A percentile compares a stretch with the other conserved stretches of the same genome.
Evolutionary conservation across 2,797 vertebrate genomes (phyloP).

Genomic region (Xiphophorus birchmanni): DNA sequence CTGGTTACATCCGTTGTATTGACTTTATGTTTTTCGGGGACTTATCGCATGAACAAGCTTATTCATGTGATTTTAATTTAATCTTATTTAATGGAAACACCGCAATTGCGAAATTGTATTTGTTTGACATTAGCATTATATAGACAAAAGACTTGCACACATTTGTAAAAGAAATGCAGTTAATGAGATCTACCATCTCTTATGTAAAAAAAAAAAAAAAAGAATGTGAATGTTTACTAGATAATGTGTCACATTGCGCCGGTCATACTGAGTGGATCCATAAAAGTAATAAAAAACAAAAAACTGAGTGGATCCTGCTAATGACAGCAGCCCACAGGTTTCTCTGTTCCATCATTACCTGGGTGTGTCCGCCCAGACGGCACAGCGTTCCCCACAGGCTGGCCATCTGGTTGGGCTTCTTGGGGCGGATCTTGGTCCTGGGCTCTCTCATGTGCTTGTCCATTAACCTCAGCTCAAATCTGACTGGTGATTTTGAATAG

Average conservation of each 20-base stretch:
- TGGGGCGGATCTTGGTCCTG: not conserved
- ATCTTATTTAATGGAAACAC: too few relatives aligned
- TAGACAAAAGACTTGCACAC: too few relatives aligned
- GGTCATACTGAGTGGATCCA: not conserved
- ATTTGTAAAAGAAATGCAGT: too few relatives aligned
- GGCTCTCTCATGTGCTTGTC: not conserved
- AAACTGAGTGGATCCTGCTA: not conserved
- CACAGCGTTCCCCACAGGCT: not conserved
- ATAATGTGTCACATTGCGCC: not conserved
- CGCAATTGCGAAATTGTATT: too few relatives aligned
- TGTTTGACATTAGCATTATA: too few relatives aligned
- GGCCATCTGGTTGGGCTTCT: not conserved
- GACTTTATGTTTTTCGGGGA: too few relatives aligned
- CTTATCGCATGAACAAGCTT: too few relatives aligned
- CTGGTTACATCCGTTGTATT: too few relatives aligned
- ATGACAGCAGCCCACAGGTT: not conserved
- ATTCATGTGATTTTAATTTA: too few relatives aligned
- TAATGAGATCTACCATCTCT: not conserved
- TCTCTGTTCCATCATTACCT: not conserved
- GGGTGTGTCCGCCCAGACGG: not conserved
- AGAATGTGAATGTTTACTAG: not conserved
- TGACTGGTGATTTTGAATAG: not conserved
- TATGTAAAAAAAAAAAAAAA: not conserved
- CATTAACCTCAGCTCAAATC: not conserved
- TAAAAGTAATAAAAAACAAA: not conserved